Base-by-base conservation (phyloP, 1,140 invertebrate species). In the Bombus waltoni region DNA sequence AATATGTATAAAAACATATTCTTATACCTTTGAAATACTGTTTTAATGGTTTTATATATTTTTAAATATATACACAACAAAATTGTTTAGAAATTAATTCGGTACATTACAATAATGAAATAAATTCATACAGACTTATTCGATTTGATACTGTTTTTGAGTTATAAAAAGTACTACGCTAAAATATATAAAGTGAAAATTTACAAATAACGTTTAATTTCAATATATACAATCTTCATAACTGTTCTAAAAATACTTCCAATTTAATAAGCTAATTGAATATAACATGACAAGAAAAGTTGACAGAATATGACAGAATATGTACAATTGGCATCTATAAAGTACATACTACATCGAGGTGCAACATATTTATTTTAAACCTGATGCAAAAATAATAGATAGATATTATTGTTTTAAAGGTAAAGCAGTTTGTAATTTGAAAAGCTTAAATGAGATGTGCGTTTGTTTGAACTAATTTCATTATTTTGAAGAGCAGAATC, bases 41-140 rank as follows among this genome's bases (percentile, higher is more conserved):
- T 66, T 66, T 75, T 57, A 83, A 76, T n/a, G 28, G 25, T 83
- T 83, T 83, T 77, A 6, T 83, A 70, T 42, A 83, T 40, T 53
- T 76, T 22, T 47, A 38, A 65, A 82, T 72, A 71, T 71, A 66
- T 28, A 47, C 22, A 25, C 5, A 28, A 42, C 10, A 11, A 71
- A 71, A 71, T 38, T 9, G 22, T 70, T 70, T 25, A 10, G 5
- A 1, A 71, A 70, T 70, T 38, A 70, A 70, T 70, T 70, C 18
- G 25, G 22, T 25, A 71, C 28, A 71, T 42, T 28, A 42, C 10
- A 42, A n/a, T 38, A 71, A 42, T 71, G 38, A n/a, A 42, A 71
- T 42, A 71, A 71, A 22, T 71, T 71, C 25, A 71, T 11, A 71
- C 35, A 22, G 25, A 40, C 6, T 53, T 71, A 71, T 28, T 71